A percentile compares a stretch with the other conserved stretches of the same genome.
Conservation (phyloP, 1,140 invertebrate genomes). For the Nephila pilipes region DNA sequence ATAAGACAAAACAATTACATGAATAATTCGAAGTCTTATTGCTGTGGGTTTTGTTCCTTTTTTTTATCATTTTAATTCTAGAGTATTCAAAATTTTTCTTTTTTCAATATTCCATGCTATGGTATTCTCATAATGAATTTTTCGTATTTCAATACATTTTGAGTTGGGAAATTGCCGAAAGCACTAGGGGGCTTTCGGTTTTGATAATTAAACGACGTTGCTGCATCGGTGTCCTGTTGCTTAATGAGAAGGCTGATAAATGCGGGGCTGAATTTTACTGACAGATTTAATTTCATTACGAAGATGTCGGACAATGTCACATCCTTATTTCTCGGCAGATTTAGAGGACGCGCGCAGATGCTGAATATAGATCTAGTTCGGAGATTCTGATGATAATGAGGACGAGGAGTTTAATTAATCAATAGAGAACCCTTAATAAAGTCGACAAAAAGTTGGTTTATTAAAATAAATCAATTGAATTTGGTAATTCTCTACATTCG, state of each 20-base stretch:
- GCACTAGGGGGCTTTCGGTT: neutral
- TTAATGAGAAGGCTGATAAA: slow-evolving; percentile 66
- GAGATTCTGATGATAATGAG: slow-evolving; percentile 12
- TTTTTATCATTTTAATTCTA: neutral
- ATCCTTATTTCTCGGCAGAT: slow-evolving; percentile 54
- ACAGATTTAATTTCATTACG: slow-evolving; percentile 73
- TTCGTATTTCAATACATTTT: neutral
- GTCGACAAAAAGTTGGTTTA: neutral
- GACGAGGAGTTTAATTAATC: neutral
- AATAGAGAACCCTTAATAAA: slow-evolving; percentile 1
- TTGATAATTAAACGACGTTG: slow-evolving; percentile 50
- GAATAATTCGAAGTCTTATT: neutral
- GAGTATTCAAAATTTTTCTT: no score
- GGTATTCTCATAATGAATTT: neutral
- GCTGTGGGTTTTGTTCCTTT: neutral
- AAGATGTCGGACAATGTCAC: slow-evolving; percentile 61
- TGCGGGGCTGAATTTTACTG: slow-evolving; percentile 66
- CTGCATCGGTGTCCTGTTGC: slow-evolving; percentile 33
- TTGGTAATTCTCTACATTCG: no score
- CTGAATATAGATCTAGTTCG: slow-evolving; percentile 8
- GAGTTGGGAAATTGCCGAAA: neutral
- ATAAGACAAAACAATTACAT: neutral
- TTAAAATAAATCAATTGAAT: neutral
- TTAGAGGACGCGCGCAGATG: neutral
- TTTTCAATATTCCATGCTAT: neutral